Evolutionary conservation across 2,888 invertebrate species (phyloP), one percentile per base, ranked within the genome.

Genomic region (Pollenia angustigena): DNA sequence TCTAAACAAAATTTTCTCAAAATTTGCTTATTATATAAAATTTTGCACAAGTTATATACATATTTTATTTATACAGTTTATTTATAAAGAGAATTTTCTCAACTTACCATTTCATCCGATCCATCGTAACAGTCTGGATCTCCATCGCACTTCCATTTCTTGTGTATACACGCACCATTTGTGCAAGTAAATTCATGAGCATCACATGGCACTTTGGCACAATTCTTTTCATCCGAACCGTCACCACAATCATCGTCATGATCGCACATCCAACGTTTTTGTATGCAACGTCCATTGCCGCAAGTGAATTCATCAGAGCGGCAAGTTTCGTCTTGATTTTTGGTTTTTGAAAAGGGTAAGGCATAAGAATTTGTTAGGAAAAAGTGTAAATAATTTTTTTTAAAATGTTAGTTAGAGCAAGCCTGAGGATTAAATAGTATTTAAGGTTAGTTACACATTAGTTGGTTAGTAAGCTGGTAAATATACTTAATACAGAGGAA

Each of bases 251-350:
- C 98, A 90, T 97, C 95, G 91, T 98, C 97, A 10, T 95, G 95
- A 91, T 98, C 98, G 92, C 98, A 98, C 40, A 96, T 95, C 98
- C 98, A 98, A 85, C 96, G 94, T 89, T 96, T 95, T 92, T 97
- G 97, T 90, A 98, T 97, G 93, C 98, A 98, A 91, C 96, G 96
- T 81, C 97, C 97, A 92, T 97, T 97, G 75, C 95, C 95, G 93
- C 98, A 98, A n/a, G 97, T 97, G 93, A 98, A 98, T 93, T 98
- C 97, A 93, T 98, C 98, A 75, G 97, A 95, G 89, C 97, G 96
- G 93, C 98, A 98, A 32, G 98, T 98, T 92, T 96, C 97, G 94
- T 97, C 98, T 97, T 75, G 42, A 44, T 54, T 62, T 58, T 44
- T 44, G 40, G 18, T 6, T 32, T 16, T 46, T 64, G 4, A 18